Evolutionary conservation across 2,797 vertebrate genomes (phyloP).

Genomic region (Sparidentex hasta): DNA sequence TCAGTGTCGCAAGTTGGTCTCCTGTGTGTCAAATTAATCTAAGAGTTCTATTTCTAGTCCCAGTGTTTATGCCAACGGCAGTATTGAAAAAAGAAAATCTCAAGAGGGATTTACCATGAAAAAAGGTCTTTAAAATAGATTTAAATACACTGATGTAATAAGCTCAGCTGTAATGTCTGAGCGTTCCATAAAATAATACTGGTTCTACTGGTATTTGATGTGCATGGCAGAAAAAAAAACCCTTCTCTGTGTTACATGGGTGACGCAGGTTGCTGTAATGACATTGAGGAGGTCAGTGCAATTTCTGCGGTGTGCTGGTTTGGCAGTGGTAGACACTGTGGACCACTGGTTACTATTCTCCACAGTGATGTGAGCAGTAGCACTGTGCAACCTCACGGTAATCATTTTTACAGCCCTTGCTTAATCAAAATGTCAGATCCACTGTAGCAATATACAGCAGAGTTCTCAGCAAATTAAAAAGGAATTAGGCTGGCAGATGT

Average conservation of each 20-base stretch:
- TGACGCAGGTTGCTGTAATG: constrained; percentile 30
- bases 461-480: constrained; percentile 85
- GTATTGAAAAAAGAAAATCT: constrained; percentile 57
- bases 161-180: constrained; percentile 25
- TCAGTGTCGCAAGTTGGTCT: constrained; percentile 57
- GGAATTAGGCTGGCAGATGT: constrained; percentile 86
- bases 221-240: no score
- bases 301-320: constrained; percentile 48
- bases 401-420: constrained; percentile 76
- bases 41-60: constrained; percentile 67
- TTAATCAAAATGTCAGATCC: constrained; percentile 85
- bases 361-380: constrained; percentile 44
- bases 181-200: constrained; percentile 10
- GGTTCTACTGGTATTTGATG: constrained; percentile 20
- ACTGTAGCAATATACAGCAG: constrained; percentile 69
- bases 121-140: constrained; percentile 61
- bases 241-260: not conserved
- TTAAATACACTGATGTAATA: constrained; percentile 57
- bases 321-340: constrained; percentile 26
- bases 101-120: constrained; percentile 60
- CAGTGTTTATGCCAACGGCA: constrained; percentile 78
- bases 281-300: constrained; percentile 21
- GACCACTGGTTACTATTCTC: constrained; percentile 54
- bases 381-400: constrained; percentile 61
- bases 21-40: constrained; percentile 74